Evolutionary conservation across 2,797 vertebrate species (phyloP).

Genomic region (Saguinus oedipus): DNA sequence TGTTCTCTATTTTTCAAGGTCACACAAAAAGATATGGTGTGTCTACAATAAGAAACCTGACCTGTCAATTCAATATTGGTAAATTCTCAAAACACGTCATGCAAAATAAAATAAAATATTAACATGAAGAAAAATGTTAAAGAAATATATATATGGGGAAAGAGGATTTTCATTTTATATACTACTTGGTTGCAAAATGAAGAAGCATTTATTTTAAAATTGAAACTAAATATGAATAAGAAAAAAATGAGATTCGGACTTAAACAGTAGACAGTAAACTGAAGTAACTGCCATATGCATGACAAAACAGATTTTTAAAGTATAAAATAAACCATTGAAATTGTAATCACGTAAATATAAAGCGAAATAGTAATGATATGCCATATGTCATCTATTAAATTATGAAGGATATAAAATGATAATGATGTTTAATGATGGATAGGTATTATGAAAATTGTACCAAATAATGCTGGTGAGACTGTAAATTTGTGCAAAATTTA

Average conservation of each 20-base stretch:
- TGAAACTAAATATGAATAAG: constrained; percentile 36
- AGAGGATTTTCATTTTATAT: not conserved
- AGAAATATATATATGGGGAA: not conserved
- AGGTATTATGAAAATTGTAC: not conserved
- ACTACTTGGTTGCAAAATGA: not conserved
- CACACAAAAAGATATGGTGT: constrained; percentile 7
- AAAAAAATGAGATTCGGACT: not conserved
- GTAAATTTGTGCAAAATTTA: not conserved
- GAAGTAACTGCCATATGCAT: not conserved
- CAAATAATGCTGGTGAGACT: not conserved
- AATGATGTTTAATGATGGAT: not conserved
- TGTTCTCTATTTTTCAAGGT: constrained; percentile 49
- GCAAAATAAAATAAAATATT: constrained; percentile 10
- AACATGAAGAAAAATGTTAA: constrained; percentile 6
- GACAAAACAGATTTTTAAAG: not conserved
- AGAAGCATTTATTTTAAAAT: constrained; percentile 24
- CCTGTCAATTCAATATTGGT: not conserved
- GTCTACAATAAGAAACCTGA: not conserved
- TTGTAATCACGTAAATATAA: not conserved
- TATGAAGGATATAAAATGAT: not conserved
- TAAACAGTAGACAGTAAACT: constrained; percentile 7
- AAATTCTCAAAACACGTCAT: not conserved
- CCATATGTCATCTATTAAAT: not conserved
- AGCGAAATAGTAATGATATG: constrained; percentile 13
- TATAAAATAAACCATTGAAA: constrained; percentile 38